These are phyloP conservation scores for Agriopis leucophaearia DNA, from an alignment of 2,888 invertebrate species.

Conservation along the genomic window DNA sequence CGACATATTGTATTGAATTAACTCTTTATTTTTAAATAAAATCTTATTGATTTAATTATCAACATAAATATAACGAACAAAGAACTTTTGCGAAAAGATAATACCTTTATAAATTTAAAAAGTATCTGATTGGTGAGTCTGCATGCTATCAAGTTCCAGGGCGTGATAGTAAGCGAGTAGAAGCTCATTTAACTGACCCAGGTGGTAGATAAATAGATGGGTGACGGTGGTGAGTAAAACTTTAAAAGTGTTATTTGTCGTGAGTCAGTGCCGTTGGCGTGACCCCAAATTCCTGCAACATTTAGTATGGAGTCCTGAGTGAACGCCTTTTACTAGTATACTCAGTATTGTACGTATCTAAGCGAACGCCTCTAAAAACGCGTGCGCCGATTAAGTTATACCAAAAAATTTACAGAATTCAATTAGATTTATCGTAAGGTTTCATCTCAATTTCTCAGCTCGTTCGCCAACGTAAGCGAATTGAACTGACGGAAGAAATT, in stretches of 20 bases:
- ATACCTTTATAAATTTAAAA: no score
- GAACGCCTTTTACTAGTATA: not conserved
- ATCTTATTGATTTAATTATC: no score
- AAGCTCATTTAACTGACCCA: not conserved
- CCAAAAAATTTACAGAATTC: slow-evolving; percentile 67
- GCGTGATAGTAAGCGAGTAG: not conserved
- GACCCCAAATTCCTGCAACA: no score
- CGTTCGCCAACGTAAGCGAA: slow-evolving; percentile 41
- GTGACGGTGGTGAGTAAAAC: not conserved
- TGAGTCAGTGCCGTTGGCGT: not conserved
- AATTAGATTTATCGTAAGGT: slow-evolving; percentile 49
- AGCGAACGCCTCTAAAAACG: not conserved
- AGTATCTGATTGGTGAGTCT: no score
- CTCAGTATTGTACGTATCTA: not conserved
- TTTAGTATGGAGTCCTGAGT: not conserved
- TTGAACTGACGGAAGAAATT: slow-evolving; percentile 60
- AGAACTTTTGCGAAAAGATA: no score
- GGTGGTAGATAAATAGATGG: no score
- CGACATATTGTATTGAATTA: no score
- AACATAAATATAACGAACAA: no score
- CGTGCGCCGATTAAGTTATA: slow-evolving; percentile 57
- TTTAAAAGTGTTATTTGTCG: not conserved
- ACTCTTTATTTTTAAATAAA: no score
- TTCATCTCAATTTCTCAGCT: slow-evolving; percentile 29
- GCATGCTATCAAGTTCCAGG: no score